phyloP scores from a whole-genome alignment of 2,888 invertebrate genomes.

The Sinopyrophorus schimmeli region DNA sequence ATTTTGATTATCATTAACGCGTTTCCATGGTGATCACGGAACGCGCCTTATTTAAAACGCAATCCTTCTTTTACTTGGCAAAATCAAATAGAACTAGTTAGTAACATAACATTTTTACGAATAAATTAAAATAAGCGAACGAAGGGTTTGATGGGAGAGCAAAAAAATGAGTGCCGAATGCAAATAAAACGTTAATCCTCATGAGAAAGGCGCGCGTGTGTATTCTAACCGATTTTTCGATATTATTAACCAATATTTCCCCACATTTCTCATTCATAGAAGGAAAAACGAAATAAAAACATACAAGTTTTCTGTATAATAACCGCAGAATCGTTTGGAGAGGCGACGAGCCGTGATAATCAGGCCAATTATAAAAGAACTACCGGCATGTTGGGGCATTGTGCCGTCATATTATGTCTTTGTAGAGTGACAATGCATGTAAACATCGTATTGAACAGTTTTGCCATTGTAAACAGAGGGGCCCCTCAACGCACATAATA shows the following conservation, averaged over 20 bases:
- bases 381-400: conserved; percentile 46
- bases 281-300: conserved; percentile 19
- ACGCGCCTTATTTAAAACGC: too few species aligned
- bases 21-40: too few species aligned
- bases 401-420: conserved; percentile 48
- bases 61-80: too few species aligned
- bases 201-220: conserved; percentile 20
- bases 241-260: conserved; percentile 14
- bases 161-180: too few species aligned
- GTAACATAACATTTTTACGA: too few species aligned
- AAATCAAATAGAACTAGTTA: too few species aligned
- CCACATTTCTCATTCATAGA: conserved; percentile 21
- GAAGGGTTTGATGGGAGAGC: too few species aligned
- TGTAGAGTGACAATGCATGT: conserved; percentile 49
- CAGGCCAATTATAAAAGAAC: conserved; percentile 50
- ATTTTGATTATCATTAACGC: too few species aligned
- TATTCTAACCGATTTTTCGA: not conserved
- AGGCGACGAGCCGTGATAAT: conserved; percentile 52
- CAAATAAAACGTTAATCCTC: conserved; percentile 19
- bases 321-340: conserved; percentile 33
- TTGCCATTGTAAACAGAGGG: conserved; percentile 34
- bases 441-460: conserved; percentile 50
- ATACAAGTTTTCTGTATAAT: conserved; percentile 23
- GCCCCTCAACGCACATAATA: conserved; percentile 34
- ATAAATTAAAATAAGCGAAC: too few species aligned